phyloP scores from a whole-genome alignment of 2,888 invertebrate species.

The Pheosia gnoma region DNA sequence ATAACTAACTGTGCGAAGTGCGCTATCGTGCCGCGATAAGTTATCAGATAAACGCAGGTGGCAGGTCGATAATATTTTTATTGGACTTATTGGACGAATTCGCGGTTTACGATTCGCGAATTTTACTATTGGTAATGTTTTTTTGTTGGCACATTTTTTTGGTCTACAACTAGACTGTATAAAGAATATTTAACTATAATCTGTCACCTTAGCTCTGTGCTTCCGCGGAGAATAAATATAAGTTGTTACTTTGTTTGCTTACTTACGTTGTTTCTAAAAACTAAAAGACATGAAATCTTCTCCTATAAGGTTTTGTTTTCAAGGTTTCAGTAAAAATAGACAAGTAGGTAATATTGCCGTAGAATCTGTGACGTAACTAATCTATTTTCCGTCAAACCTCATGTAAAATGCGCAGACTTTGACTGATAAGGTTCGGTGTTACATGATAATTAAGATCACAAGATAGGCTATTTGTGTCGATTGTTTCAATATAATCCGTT shows the following conservation, averaged over 20 bases:
- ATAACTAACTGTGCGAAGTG: constrained; percentile 23
- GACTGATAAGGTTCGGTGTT: neutral
- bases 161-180: too few species aligned
- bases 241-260: too few species aligned
- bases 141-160: neutral
- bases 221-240: too few species aligned
- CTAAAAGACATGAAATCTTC: too few species aligned
- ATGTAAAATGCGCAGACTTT: neutral
- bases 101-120: neutral
- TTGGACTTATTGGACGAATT: constrained; percentile 4
- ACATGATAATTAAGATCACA: constrained; percentile 1
- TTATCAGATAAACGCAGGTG: constrained; percentile 16
- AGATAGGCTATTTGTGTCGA: too few species aligned
- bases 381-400: neutral
- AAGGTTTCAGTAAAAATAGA: too few species aligned
- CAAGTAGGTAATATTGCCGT: neutral
- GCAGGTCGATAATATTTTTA: neutral
- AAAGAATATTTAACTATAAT: too few species aligned
- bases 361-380: neutral
- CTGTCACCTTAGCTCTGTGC: too few species aligned
- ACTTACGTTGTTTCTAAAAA: too few species aligned
- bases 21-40: constrained; percentile 27
- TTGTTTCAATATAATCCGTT: too few species aligned
- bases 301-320: too few species aligned
- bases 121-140: neutral